Base-by-base conservation (phyloP, 2,113 vertebrate species). In the Neodon shergylaensis region DNA sequence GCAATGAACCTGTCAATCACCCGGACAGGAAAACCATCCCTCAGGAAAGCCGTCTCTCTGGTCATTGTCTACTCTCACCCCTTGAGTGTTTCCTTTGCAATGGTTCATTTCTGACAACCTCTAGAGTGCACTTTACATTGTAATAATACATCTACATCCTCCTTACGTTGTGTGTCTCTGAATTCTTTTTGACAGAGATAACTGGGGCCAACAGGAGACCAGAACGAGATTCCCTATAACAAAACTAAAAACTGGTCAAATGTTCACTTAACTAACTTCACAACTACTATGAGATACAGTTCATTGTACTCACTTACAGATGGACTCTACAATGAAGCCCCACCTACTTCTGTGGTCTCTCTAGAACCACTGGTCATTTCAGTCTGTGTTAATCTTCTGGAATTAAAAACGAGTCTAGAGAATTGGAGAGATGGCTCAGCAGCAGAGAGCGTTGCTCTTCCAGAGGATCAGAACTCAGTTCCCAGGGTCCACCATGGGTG, bases 401-500 rank as follows among this genome's bases (percentile, higher is more conserved):
- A 86, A 91, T 88, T 87, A 92, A 82, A 89, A 74, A 88, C 11
- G 3, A 83, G 88, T 84, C 26, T 33, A 78, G 44, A 49, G 28
- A 68, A 12, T 44, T 70, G 33, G 31, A 49, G 47, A 52, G 6
- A 22, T 54, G 33, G 47, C 21, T 39, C 61, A 65, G 82, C 39
- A 31, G 26, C 44, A 44, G 44, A 84, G 58, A 16, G n/a, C 4
- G 6, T 6, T 42, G 79, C 36, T 26, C 52, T 61, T 39, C 36
- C 36, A 39, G n/a, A 42, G 24, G n/a, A 63, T 9, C n/a, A 19
- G 49, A 39, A 61, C 61, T 83, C n/a, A 16, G n/a, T 63, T 63
- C 58, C 24, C 3, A 42, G 81, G 4, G 22, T 7, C 54, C 54
- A 83, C 7, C 3, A 31, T 47, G 5, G 33, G 17, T 54, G 17